phyloP scores from a whole-genome alignment of 1,140 invertebrate genomes.

The Saccostrea echinata region DNA sequence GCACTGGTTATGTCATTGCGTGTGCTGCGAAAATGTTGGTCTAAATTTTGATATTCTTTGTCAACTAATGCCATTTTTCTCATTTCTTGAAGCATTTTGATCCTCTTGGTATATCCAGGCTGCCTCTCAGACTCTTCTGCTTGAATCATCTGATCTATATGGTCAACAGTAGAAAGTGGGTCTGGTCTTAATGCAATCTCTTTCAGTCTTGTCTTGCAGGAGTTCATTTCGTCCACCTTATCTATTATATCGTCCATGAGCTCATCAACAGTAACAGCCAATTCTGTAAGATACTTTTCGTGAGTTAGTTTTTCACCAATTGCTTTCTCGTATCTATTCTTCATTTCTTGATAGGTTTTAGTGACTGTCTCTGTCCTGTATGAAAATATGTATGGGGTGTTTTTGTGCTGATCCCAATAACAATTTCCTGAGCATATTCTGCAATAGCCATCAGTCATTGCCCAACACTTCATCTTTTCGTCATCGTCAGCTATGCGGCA shows the following conservation, averaged over 20 bases:
- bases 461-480: slow-evolving; percentile 24
- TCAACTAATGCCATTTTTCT: neutral
- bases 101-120: neutral
- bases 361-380: neutral
- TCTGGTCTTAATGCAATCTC: slow-evolving; percentile 39
- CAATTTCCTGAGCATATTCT: slow-evolving; percentile 55
- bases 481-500: slow-evolving; percentile 48
- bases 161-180: neutral
- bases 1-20: no score
- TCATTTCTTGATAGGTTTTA: slow-evolving; percentile 33
- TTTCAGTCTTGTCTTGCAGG: slow-evolving; percentile 27
- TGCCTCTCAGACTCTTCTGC: slow-evolving; percentile 1
- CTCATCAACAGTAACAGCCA: neutral
- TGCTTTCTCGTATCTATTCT: slow-evolving; percentile 29
- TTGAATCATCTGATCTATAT: slow-evolving; percentile 45
- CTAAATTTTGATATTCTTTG: slow-evolving; percentile 1
- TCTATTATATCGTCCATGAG: neutral
- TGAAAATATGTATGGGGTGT: slow-evolving; percentile 31
- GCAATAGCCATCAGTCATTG: slow-evolving; percentile 45
- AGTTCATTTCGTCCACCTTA: neutral
- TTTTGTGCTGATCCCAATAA: slow-evolving; percentile 51
- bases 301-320: slow-evolving; percentile 25
- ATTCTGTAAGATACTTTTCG: slow-evolving; percentile 19
- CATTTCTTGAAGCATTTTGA: neutral
- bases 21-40: neutral